Percentiles rank a stretch among this genome's conserved stretches.
These are phyloP conservation scores for Heteromyza rotundicornis DNA, from an alignment of 2,888 invertebrate species.

Conservation along the genomic window DNA sequence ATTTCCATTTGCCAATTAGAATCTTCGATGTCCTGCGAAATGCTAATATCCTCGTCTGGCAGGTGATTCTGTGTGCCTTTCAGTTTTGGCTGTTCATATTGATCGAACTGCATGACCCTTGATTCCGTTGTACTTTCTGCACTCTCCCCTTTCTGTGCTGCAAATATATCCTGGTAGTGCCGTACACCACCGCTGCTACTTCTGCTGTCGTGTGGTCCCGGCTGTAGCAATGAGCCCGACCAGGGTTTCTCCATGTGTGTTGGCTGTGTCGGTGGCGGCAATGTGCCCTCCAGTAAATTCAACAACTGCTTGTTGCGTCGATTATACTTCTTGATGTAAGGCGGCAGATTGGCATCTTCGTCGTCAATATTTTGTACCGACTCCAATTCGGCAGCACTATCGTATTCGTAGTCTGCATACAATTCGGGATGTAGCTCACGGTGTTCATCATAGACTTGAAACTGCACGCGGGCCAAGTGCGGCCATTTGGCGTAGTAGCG, in stretches of 20 bases:
- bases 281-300: constrained; percentile 58
- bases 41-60: constrained; percentile 49
- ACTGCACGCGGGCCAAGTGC: constrained; percentile 57
- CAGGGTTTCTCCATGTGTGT: constrained; percentile 27
- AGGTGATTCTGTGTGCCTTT: constrained; percentile 42
- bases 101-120: no score
- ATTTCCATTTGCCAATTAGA: constrained; percentile 44
- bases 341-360: constrained; percentile 55
- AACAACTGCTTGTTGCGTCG: constrained; percentile 59
- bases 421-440: constrained; percentile 46
- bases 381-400: constrained; percentile 41
- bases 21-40: constrained; percentile 34
- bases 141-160: constrained; percentile 32
- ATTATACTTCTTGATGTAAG: constrained; percentile 60
- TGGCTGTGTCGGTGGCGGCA: constrained; percentile 45
- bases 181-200: constrained; percentile 29
- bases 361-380: constrained; percentile 43
- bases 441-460: constrained; percentile 52
- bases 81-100: constrained; percentile 19
- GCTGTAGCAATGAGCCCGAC: constrained; percentile 47
- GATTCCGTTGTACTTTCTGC: constrained; percentile 23
- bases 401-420: constrained; percentile 47
- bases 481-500: constrained; percentile 61
- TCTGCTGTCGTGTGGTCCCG: constrained; percentile 42
- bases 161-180: constrained; percentile 52